phyloP scores from a whole-genome alignment of 2,888 invertebrate genomes.

The Cephus pulcher region DNA sequence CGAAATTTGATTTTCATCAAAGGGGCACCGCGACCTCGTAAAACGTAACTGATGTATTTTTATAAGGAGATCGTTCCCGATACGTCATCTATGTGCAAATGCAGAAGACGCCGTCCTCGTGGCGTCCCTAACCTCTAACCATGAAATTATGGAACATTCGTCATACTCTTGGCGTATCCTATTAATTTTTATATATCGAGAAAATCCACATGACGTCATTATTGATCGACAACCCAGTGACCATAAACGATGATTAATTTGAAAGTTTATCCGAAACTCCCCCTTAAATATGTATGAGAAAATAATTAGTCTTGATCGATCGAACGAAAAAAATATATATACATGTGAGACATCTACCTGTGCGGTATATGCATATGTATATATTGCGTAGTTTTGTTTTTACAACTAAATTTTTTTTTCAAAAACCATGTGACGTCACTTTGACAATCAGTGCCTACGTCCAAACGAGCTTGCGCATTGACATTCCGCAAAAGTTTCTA shows the following conservation, averaged over 20 bases:
- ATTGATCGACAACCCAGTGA: background rate
- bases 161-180: background rate
- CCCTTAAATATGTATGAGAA: background rate
- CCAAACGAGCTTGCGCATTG: background rate
- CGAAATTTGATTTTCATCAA: background rate
- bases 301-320: background rate
- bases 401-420: background rate
- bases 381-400: too few relatives aligned
- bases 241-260: background rate
- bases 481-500: slow-evolving; percentile 17
- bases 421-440: background rate
- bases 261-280: background rate
- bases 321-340: background rate
- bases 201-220: background rate
- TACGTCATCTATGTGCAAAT: background rate
- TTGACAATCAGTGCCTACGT: background rate
- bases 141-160: background rate
- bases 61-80: background rate
- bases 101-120: background rate
- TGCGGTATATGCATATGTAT: too few relatives aligned
- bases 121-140: background rate
- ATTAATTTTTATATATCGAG: background rate
- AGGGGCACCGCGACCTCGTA: background rate
- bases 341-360: background rate
- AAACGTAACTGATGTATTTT: background rate